Percentiles rank a stretch among this genome's conserved stretches.
These are phyloP conservation scores for Zaprionus ornatus DNA, from an alignment of 1,140 invertebrate species.

Conservation along the genomic window DNA sequence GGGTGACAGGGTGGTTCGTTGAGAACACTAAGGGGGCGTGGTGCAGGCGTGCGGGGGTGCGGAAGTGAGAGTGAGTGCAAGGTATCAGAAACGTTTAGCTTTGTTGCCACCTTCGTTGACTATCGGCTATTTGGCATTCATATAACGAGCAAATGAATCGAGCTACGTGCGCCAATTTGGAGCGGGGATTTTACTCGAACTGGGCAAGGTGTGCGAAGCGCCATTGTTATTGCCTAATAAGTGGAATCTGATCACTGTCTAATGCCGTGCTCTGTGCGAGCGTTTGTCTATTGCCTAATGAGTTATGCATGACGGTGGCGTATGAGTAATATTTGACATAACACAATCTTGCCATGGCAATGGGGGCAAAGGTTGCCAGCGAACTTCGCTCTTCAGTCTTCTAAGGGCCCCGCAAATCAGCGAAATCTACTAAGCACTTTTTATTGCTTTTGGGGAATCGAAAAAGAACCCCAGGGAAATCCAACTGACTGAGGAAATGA, in stretches of 20 bases:
- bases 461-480: not conserved
- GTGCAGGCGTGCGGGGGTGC: not conserved
- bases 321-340: slow-evolving; percentile 68
- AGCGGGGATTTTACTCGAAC: not conserved
- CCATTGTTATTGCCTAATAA: slow-evolving; percentile 36
- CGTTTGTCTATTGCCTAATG: slow-evolving; percentile 28
- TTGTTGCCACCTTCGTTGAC: not conserved
- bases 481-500: not conserved
- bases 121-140: slow-evolving; percentile 25
- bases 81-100: not conserved
- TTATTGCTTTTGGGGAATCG: not conserved
- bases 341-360: slow-evolving; percentile 14
- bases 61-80: not conserved
- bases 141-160: not conserved
- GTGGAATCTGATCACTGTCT: slow-evolving; percentile 17
- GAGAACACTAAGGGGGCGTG: no score
- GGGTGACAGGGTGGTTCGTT: not conserved
- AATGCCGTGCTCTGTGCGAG: slow-evolving; percentile 1
- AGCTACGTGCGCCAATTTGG: not conserved
- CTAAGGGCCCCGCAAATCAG: not conserved
- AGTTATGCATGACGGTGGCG: slow-evolving; percentile 45
- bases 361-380: not conserved
- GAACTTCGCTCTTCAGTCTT: not conserved
- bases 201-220: slow-evolving; percentile 15
- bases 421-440: not conserved